Evolutionary conservation across 2,888 invertebrate genomes (phyloP).

Genomic region (Cheilosia grossa): DNA sequence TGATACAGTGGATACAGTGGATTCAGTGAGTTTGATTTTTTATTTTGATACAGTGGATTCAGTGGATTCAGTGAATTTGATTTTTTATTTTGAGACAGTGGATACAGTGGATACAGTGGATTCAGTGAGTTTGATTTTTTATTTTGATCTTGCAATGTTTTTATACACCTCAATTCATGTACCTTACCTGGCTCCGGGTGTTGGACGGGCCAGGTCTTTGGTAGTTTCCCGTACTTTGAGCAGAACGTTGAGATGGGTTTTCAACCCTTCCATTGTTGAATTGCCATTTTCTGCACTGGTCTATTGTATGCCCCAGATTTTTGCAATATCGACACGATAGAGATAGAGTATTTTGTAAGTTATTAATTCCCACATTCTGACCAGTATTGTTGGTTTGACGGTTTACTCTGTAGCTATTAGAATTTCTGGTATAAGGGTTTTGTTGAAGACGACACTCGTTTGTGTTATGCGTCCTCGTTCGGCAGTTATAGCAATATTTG

Average conservation of each 20-base stretch:
- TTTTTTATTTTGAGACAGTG: background rate
- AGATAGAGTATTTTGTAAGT: background rate
- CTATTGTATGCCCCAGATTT: slow-evolving; percentile 24
- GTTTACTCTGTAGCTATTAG: background rate
- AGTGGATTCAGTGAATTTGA: background rate
- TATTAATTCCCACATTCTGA: background rate
- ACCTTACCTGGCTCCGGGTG: background rate
- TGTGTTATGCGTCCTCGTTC: slow-evolving; percentile 10
- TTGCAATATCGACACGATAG: slow-evolving; percentile 1
- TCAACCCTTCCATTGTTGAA: background rate
- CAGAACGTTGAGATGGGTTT: too few relatives aligned
- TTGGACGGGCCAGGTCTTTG: too few relatives aligned
- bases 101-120: background rate
- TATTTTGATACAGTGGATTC: too few relatives aligned
- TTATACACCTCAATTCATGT: slow-evolving; percentile 22
- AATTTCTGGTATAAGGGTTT: too few relatives aligned
- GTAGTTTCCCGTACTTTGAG: slow-evolving; percentile 9
- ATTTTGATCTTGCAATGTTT: background rate
- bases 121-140: background rate
- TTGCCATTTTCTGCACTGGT: slow-evolving; percentile 7
- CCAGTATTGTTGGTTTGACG: background rate
- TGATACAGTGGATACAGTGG: background rate
- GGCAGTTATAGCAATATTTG: slow-evolving; percentile 1
- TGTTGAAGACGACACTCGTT: too few relatives aligned
- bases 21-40: too few relatives aligned